Evolutionary conservation across 1,140 invertebrate genomes (phyloP).

Genomic region (Hylyphantes graminicola): DNA sequence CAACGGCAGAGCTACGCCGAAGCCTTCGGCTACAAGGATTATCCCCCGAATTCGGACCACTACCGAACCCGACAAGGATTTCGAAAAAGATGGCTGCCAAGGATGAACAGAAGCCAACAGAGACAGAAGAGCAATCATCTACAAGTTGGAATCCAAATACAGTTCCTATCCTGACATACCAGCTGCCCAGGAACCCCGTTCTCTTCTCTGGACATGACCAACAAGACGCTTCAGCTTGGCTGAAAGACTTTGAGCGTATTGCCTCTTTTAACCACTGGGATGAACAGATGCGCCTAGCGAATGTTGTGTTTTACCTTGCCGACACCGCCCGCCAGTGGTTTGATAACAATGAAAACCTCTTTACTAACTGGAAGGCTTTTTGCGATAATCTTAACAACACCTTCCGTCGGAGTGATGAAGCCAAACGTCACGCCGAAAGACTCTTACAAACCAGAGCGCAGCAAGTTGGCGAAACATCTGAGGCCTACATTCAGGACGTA

Average conservation of each 20-base stretch:
- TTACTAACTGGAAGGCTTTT: not conserved
- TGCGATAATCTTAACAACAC: not conserved
- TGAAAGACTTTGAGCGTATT: constrained; percentile 21
- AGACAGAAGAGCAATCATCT: too few relatives aligned
- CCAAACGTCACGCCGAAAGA: not conserved
- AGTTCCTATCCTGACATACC: too few relatives aligned
- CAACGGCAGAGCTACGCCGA: too few relatives aligned
- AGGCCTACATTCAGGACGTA: constrained; percentile 7
- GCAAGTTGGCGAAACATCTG: constrained; percentile 10
- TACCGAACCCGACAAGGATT: too few relatives aligned
- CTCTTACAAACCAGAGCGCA: not conserved
- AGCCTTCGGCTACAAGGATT: too few relatives aligned
- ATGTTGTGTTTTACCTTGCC: constrained; percentile 15
- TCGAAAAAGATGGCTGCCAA: too few relatives aligned
- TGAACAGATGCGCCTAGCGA: constrained; percentile 8
- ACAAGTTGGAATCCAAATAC: too few relatives aligned
- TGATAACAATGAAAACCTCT: too few relatives aligned
- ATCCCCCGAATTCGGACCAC: too few relatives aligned
- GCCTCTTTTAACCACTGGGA: constrained; percentile 14
- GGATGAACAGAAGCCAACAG: too few relatives aligned
- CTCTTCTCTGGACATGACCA: not conserved
- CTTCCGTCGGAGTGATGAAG: not conserved
- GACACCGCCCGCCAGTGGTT: not conserved
- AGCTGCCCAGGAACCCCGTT: not conserved
- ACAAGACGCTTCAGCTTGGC: constrained; percentile 17